These are phyloP conservation scores for Abscondita cerata DNA, from an alignment of 2,888 invertebrate genomes.

Conservation along the genomic window DNA sequence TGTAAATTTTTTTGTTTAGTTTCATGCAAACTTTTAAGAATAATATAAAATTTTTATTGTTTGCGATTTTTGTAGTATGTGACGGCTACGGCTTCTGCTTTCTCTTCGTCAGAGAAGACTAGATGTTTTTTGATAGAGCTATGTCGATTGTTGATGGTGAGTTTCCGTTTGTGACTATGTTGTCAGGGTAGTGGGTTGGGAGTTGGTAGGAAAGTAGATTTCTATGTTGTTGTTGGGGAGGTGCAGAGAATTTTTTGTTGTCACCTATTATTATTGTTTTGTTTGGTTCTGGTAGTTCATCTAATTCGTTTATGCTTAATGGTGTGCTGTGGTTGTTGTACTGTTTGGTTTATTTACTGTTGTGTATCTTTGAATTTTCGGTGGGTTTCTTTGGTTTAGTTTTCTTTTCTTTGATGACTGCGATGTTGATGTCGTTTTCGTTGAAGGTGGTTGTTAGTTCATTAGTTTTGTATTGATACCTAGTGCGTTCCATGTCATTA, in stretches of 20 bases:
- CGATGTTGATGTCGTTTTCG: neutral
- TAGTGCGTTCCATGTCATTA: neutral
- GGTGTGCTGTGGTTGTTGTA: too few species aligned
- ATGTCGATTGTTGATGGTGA: slow-evolving; percentile 20
- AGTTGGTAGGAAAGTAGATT: slow-evolving; percentile 4
- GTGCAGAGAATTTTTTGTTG: slow-evolving; percentile 22
- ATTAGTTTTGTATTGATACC: neutral
- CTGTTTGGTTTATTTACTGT: too few species aligned
- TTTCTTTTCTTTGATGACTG: neutral
- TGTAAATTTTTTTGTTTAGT: too few species aligned
- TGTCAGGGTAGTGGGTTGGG: slow-evolving; percentile 25
- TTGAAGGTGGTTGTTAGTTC: neutral
- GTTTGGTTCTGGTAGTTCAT: neutral
- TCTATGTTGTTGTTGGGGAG: slow-evolving; percentile 14
- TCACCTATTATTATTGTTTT: slow-evolving; percentile 7
- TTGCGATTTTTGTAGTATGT: neutral
- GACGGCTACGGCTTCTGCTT: neutral
- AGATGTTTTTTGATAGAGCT: slow-evolving; percentile 20
- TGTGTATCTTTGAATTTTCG: too few species aligned
- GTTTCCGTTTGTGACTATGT: too few species aligned
- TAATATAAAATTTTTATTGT: too few species aligned
- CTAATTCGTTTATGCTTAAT: neutral
- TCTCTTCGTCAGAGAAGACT: neutral
- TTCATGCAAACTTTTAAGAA: too few species aligned
- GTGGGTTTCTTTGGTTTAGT: too few species aligned